Evolutionary conservation across 1,140 invertebrate genomes (phyloP).

Genomic region (Lamellibrachia luymesi): DNA sequence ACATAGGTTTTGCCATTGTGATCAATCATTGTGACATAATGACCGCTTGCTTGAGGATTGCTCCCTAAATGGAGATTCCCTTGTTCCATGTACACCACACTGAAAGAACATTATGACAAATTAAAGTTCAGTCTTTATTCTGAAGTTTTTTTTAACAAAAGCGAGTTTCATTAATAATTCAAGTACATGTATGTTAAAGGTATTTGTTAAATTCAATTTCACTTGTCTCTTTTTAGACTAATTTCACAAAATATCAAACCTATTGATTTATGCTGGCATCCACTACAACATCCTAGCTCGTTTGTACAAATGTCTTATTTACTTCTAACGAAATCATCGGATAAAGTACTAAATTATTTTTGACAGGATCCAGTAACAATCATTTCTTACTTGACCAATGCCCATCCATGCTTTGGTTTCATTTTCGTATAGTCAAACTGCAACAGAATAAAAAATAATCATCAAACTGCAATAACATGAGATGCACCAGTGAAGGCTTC

Average conservation of each 20-base stretch:
- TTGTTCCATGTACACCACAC: conserved; percentile 13
- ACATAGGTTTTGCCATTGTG: background rate
- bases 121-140: background rate
- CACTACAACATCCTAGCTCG: background rate
- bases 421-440: conserved; percentile 18
- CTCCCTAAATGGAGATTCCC: background rate
- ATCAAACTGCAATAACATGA: background rate
- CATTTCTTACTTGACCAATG: conserved; percentile 3
- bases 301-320: background rate
- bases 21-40: background rate
- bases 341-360: background rate
- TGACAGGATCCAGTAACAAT: background rate
- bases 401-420: background rate
- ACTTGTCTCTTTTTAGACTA: background rate
- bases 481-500: background rate
- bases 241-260: background rate
- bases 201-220: background rate
- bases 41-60: background rate
- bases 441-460: background rate
- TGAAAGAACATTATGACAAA: background rate
- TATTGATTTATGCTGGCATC: background rate
- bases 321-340: no score
- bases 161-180: no score
- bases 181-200: no score
- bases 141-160: no score